Percentiles rank a stretch among this genome's conserved stretches.
These are phyloP conservation scores for Nycticorax nycticorax DNA, from an alignment of 2,113 vertebrate genomes.

Conservation along the genomic window DNA sequence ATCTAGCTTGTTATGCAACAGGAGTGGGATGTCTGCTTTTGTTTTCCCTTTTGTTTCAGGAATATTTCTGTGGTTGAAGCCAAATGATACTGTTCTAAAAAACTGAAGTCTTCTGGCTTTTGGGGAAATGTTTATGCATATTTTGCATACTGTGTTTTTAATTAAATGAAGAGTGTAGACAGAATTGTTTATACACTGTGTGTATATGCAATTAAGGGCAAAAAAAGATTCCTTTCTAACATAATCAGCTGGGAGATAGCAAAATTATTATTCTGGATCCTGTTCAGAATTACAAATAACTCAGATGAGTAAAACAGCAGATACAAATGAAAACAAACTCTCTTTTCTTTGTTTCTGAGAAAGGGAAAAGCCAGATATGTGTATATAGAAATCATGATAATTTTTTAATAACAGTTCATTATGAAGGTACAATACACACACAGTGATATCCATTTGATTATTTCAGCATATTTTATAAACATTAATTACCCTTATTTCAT, in stretches of 20 bases:
- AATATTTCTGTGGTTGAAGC: neutral
- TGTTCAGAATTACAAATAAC: slow-evolving; percentile 22
- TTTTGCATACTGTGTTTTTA: slow-evolving; percentile 8
- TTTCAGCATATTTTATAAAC: neutral
- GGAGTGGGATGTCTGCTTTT: neutral
- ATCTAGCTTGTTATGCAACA: neutral
- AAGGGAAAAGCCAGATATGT: neutral
- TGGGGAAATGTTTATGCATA: neutral
- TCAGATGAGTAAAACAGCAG: neutral
- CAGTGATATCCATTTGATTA: neutral
- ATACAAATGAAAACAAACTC: neutral
- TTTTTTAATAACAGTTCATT: neutral
- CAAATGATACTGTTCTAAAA: neutral
- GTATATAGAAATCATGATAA: neutral
- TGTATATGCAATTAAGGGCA: neutral
- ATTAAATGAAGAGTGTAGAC: slow-evolving; percentile 15
- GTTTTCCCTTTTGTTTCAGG: neutral
- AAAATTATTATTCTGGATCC: slow-evolving; percentile 22
- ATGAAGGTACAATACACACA: neutral
- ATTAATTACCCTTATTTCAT: neutral
- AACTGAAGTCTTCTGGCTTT: neutral
- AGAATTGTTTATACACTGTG: neutral
- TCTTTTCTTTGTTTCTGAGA: neutral
- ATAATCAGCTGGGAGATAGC: slow-evolving; percentile 21
- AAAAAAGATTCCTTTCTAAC: neutral